phyloP scores from a whole-genome alignment of 1,140 invertebrate species.

The Thaumetopoea pityocampa region DNA sequence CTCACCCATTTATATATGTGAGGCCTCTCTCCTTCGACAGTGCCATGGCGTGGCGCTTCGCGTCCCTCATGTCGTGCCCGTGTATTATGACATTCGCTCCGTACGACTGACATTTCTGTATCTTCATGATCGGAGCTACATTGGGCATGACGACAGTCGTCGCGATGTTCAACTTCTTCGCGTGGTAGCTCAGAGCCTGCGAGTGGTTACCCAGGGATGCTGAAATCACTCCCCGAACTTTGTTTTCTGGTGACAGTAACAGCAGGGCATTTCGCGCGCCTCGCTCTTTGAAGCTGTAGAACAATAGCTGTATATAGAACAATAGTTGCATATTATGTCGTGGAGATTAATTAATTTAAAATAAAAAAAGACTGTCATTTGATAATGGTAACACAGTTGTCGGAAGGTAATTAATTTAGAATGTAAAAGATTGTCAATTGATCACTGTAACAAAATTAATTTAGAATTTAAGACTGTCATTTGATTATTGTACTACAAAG shows the following conservation, averaged over 20 bases:
- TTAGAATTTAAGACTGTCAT: too few species aligned
- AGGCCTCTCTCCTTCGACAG: slow-evolving; percentile 83
- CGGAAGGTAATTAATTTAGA: too few species aligned
- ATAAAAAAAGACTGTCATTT: too few species aligned
- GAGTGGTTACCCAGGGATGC: slow-evolving; percentile 96
- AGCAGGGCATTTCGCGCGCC: slow-evolving; percentile 92
- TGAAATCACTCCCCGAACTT: slow-evolving; percentile 89
- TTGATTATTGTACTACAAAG: too few species aligned
- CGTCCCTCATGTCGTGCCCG: slow-evolving; percentile 91
- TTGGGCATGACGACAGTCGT: slow-evolving; percentile 96
- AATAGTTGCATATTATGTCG: too few species aligned
- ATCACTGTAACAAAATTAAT: too few species aligned
- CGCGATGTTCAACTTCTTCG: slow-evolving; percentile 85
- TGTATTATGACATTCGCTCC: slow-evolving; percentile 91
- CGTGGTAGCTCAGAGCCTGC: slow-evolving; percentile 90
- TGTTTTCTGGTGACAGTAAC: slow-evolving; percentile 84
- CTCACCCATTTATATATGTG: slow-evolving; percentile 91
- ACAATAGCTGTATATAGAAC: too few species aligned
- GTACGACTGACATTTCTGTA: slow-evolving; percentile 88
- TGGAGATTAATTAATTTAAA: too few species aligned
- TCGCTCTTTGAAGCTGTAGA: slow-evolving; percentile 91
- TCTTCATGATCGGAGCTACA: slow-evolving; percentile 95
- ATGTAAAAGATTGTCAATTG: too few species aligned
- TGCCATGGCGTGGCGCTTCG: slow-evolving; percentile 86
- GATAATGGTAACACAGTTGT: too few species aligned